phyloP scores from a whole-genome alignment of 2,113 vertebrate species.

The Silurus meridionalis region DNA sequence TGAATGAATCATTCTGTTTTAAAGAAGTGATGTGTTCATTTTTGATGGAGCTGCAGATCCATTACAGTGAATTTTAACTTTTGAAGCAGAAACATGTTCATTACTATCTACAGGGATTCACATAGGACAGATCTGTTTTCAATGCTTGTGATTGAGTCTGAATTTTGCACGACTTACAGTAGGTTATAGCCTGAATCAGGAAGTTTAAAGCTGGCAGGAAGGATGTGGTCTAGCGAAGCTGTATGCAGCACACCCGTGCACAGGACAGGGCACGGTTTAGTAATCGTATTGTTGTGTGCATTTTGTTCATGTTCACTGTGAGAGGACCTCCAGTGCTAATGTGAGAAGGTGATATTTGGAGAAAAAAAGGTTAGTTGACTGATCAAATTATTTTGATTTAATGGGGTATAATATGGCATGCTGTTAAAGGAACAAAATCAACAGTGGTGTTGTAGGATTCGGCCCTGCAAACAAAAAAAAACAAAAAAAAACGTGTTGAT shows the following conservation, averaged over 20 bases:
- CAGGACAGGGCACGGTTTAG: not conserved
- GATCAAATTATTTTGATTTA: not conserved
- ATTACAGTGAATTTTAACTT: not conserved
- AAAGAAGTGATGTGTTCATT: not conserved
- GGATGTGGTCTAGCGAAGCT: slow-evolving; percentile 56
- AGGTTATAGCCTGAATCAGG: slow-evolving; percentile 44
- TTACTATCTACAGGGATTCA: not conserved
- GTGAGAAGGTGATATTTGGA: not conserved
- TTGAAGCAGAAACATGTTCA: not conserved
- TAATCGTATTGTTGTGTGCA: not conserved
- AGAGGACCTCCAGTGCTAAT: not conserved
- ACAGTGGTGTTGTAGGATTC: not conserved
- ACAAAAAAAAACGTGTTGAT: not conserved
- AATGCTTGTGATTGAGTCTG: not conserved
- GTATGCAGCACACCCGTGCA: slow-evolving; percentile 7
- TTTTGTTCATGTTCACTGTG: not conserved
- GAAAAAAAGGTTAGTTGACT: not conserved
- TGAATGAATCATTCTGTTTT: not conserved
- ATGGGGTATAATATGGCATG: not conserved
- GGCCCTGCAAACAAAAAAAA: too few relatives aligned
- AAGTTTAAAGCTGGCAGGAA: slow-evolving; percentile 51
- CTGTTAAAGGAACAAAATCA: not conserved
- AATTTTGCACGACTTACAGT: not conserved
- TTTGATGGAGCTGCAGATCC: not conserved
- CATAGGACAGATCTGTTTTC: not conserved